Evolutionary conservation across 2,888 invertebrate species (phyloP), one percentile per base, ranked within the genome.

Genomic region (Gastrophysa polygoni): DNA sequence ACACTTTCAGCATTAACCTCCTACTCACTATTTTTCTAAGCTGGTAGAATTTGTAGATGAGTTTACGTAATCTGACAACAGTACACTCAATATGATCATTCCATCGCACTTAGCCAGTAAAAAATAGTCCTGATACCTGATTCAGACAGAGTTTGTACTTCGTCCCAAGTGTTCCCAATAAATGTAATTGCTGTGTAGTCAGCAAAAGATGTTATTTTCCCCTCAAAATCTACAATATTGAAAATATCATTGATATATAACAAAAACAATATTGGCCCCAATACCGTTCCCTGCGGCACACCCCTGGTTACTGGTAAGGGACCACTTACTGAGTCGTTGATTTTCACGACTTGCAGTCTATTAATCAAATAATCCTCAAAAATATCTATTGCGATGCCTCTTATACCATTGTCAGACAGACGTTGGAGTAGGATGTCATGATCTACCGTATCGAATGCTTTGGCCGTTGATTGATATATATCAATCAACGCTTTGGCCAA

Each of bases 401-500:
- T 48, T 18, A 48, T 48, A 20, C 48, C 48, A 48, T 24, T 48
- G 24, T 18, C 21, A 48, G 20, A 48, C 24, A 48, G 21, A 21
- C 48, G 48, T n/a, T 48, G 48, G 24, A 48, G 24, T 11, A 48
- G 24, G 21, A 48, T 48, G 14, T 48, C 20, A 48, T 48, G 21
- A 21, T 48, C 14, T 6, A 48, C 48, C 20, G 48, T 48, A 48
- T 48, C 48, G 21, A 48, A 48, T 24, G n/a, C n/a, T n/a, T n/a
- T n/a, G n/a, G n/a, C n/a, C n/a, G n/a, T n/a, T n/a, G n/a, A n/a
- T n/a, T n/a, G n/a, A n/a, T n/a, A n/a, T n/a, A n/a, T n/a, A n/a
- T n/a, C n/a, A n/a, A n/a, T n/a, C n/a, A n/a, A n/a, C n/a, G 48
- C 48, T 14, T 21, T 48, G 20, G 48, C 48, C 24, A 48, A 48